phyloP scores from a whole-genome alignment of 2,113 vertebrate genomes.

The Phaethon lepturus region DNA sequence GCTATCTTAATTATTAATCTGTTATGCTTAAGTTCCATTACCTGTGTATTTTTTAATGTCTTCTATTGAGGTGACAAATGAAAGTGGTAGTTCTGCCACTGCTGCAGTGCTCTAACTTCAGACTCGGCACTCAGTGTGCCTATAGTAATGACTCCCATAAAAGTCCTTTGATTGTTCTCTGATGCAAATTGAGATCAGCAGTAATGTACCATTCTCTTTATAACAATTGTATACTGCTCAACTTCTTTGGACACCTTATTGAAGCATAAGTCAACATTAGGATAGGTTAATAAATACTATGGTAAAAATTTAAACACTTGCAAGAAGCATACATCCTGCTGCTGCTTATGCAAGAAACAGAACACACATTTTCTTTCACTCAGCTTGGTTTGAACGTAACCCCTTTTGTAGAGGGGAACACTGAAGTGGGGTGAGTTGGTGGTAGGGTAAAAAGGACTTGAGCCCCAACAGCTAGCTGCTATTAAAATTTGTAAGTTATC shows the following conservation, averaged over 20 bases:
- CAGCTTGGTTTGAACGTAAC: not conserved
- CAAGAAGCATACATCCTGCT: not conserved
- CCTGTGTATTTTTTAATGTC: conserved; percentile 26
- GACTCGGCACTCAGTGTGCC: not conserved
- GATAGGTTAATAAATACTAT: not conserved
- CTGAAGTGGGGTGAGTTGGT: not conserved
- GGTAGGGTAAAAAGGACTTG: not conserved
- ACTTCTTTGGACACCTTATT: not conserved
- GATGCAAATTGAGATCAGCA: conserved; percentile 24
- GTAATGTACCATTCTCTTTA: not conserved
- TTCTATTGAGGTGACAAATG: conserved; percentile 34
- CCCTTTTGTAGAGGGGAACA: fast-evolving
- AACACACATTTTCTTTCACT: not conserved
- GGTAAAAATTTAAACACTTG: not conserved
- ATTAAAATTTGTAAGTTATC: not conserved
- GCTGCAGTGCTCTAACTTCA: conserved; percentile 1
- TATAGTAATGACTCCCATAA: not conserved
- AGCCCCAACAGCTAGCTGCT: not conserved
- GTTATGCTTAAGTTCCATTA: conserved; percentile 26
- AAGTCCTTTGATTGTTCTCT: conserved; percentile 19
- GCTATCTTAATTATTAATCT: conserved; percentile 54
- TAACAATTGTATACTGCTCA: not conserved
- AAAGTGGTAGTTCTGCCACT: conserved; percentile 10
- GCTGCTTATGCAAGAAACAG: not conserved
- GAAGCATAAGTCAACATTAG: not conserved